Evolutionary conservation across 2,888 invertebrate genomes (phyloP), one percentile per base, ranked within the genome.

Genomic region (Pristionchus maxplancki): DNA sequence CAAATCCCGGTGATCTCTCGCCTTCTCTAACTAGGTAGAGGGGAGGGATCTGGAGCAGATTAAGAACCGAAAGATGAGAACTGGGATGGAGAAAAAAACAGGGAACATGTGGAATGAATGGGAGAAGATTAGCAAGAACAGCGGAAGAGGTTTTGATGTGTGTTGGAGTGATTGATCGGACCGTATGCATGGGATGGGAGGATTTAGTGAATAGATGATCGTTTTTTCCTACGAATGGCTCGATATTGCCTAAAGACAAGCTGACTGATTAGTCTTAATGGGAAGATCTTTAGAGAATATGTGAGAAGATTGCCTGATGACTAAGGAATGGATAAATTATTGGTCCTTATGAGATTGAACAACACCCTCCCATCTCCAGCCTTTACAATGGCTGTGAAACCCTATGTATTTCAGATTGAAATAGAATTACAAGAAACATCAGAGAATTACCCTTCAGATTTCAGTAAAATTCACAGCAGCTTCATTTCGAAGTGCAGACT

Each of bases 41-140:
- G 1, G 53, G 3, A 5, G 67, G 20, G 44, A 40, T 74, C n/a
- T 20, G 74, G 40, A 44, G 17, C 15, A 17, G 67, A 37, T 64
- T 44, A 37, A 13, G 3, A 24, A 2, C 71, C 71, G 71, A 40
- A 44, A 78, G 78, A 78, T 78, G 78, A 78, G 78, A 78, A 74
- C 8, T 9, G 20, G 71, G 40, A 40, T 20, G 71, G 3, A 31
- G 31, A 37, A 71, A 34, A 17, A 15, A 31, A 44, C 11, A 11
- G 6, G 15, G 48, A 78, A 78, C 78, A 78, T 48, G 44, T 78
- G 78, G 40, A 71, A 71, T 71, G 71, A 71, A 71, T 71, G 31
- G 74, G 20, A n/a, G 15, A 37, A 37, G 37, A 67, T 67, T 67
- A 34, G 28, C 15, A 31, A 67, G 34, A 67, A 34, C 28, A 67